Evolutionary conservation across 2,113 vertebrate genomes (phyloP), one percentile per base, ranked within the genome.

Genomic region (Morphnarchus princeps): DNA sequence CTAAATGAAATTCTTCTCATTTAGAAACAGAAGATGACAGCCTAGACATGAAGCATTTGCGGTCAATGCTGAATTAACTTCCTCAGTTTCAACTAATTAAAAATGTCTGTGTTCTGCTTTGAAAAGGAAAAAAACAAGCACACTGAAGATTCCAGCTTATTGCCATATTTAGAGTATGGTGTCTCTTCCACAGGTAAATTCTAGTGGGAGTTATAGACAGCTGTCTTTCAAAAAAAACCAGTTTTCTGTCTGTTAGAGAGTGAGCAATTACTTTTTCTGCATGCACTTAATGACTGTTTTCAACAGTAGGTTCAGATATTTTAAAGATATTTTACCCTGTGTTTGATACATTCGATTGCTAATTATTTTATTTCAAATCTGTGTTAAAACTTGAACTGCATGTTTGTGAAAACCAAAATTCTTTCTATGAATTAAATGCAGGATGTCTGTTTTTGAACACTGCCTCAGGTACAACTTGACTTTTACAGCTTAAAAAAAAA

Each of bases 1-100:
- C 36, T 58, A 92, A 87, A 95, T 85, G 8, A 87, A 96, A 85
- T 87, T 87, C 40, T 88, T 92, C 82, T 91, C 36, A 79, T 97
- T 95, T 92, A 93, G 77, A 82, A 93, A 61, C 22, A 82, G 86
- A 69, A 88, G 40, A 72, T 54, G 83, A 87, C 14, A 89, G 43
- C 21, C 52, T 82, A 76, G 77, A 58, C 36, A 55, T 54, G 45
- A 94, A 94, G 54, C 54, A 90, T 72, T 80, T 87, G 58, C 82
- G 65, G 61, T 87, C 71, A 92, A 19, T 70, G 54, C 11, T 93
- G 73, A 84, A 89, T 89, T 83, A 82, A 79, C 78, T 80, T 94
- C 79, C 71, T 70, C 49, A 26, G 54, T 85, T 91, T 85, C 45
- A 85, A 63, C 62, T 89, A 90, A 94, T 70, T 95, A 89, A 93